Conservation (phyloP, 2,797 vertebrate genomes). For the Neosalanx taihuensis region DNA sequence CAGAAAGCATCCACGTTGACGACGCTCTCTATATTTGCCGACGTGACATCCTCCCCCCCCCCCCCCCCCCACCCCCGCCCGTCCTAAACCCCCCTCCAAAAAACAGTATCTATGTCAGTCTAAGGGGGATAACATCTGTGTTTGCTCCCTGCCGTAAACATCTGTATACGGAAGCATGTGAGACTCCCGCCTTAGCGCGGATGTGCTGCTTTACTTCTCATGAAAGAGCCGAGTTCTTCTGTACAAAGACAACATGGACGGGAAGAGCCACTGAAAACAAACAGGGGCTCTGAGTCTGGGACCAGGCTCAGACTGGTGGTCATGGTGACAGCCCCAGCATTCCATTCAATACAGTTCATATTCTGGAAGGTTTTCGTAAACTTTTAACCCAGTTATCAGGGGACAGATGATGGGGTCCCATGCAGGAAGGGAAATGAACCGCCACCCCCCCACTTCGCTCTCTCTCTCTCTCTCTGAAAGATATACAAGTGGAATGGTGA, state of each 20-base stretch:
- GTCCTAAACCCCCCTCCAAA: too few species aligned
- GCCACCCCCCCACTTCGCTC: neutral
- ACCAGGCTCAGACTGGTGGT: neutral
- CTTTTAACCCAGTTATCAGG: neutral
- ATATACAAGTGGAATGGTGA: neutral
- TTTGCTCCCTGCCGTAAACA: slow-evolving; percentile 55
- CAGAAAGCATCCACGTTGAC: too few species aligned
- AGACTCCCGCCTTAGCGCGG: slow-evolving; percentile 41
- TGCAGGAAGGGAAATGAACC: neutral
- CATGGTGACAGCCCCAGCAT: neutral
- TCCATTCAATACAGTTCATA: neutral
- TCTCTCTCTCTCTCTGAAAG: slow-evolving; percentile 32
- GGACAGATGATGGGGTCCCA: neutral
- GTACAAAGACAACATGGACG: slow-evolving; percentile 35
- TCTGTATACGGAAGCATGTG: slow-evolving; percentile 46
- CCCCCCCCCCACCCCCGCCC: too few species aligned
- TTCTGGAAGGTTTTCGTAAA: neutral
- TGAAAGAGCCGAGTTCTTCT: slow-evolving; percentile 42
- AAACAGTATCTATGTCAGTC: too few species aligned
- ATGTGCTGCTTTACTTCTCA: slow-evolving; percentile 26
- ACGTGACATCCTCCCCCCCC: too few species aligned
- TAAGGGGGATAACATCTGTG: slow-evolving; percentile 53
- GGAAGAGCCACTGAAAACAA: too few species aligned
- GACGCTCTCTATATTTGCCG: too few species aligned
- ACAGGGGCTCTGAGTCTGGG: neutral